A percentile compares a stretch with the other conserved stretches of the same genome.
Conservation (phyloP, 2,888 invertebrate species). For the Drosophila acutilabella region DNA sequence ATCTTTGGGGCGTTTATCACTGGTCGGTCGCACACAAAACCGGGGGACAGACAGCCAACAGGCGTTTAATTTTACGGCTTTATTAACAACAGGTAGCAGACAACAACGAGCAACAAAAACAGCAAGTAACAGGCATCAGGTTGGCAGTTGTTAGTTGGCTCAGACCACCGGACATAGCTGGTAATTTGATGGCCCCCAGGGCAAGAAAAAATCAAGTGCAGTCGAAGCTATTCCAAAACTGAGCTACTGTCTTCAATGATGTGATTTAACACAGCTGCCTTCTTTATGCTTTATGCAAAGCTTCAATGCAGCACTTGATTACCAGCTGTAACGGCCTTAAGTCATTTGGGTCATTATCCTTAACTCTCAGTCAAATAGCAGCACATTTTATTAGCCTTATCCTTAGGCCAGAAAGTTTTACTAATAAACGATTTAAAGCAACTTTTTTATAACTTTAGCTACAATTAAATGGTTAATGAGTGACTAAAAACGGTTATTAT, state of each 20-base stretch:
- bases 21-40: slow-evolving; percentile 44
- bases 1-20: slow-evolving; percentile 74
- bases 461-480: too few relatives aligned
- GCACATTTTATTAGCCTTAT: too few relatives aligned
- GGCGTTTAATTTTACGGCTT: slow-evolving; percentile 80
- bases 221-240: slow-evolving; percentile 39
- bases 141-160: slow-evolving; percentile 9
- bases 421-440: background rate
- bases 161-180: slow-evolving; percentile 29
- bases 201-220: slow-evolving; percentile 44
- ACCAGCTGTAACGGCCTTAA: background rate
- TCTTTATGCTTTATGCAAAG: slow-evolving; percentile 4
- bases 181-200: slow-evolving; percentile 72
- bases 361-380: background rate
- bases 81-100: slow-evolving; percentile 60
- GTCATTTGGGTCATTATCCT: background rate
- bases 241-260: slow-evolving; percentile 68
- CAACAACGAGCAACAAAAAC: slow-evolving; percentile 16
- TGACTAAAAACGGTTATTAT: too few relatives aligned
- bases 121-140: slow-evolving; percentile 10
- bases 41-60: slow-evolving; percentile 51
- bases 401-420: background rate
- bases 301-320: slow-evolving; percentile 30
- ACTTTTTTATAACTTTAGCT: background rate
- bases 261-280: slow-evolving; percentile 41